phyloP scores from a whole-genome alignment of 1,140 invertebrate species.

The Macrotrachela quadricornifera region DNA sequence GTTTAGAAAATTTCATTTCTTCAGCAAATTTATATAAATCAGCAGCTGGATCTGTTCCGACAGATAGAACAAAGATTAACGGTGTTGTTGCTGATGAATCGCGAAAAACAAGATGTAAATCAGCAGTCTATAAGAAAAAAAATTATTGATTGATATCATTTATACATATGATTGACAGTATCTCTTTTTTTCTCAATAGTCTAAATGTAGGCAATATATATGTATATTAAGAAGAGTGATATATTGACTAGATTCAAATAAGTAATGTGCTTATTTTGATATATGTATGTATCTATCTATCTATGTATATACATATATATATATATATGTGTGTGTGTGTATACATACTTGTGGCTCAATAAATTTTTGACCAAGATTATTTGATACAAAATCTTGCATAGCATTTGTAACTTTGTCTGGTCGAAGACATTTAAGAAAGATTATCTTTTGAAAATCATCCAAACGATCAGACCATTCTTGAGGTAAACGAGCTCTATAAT shows the following conservation, averaged over 20 bases:
- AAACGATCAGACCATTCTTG: conserved; percentile 33
- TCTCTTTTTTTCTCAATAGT: no score
- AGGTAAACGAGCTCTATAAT: conserved; percentile 25
- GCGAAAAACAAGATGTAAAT: conserved; percentile 27
- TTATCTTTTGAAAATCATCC: conserved; percentile 33
- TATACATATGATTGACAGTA: background rate
- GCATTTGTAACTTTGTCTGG: conserved; percentile 35
- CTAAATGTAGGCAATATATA: background rate
- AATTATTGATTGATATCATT: background rate
- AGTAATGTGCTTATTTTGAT: no score
- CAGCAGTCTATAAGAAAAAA: conserved; percentile 18
- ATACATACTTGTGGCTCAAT: conserved; percentile 27
- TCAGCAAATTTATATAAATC: conserved; percentile 34
- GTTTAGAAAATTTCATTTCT: conserved; percentile 31
- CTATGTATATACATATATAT: no score
- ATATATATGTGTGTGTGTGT: no score
- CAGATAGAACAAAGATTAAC: conserved; percentile 30
- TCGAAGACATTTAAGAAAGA: conserved; percentile 36
- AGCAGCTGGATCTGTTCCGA: conserved; percentile 29
- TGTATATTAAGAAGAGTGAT: background rate
- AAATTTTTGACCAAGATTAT: conserved; percentile 26
- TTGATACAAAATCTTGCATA: conserved; percentile 30
- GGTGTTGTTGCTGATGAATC: conserved; percentile 31
- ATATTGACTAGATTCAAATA: no score
- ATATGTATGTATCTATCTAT: no score